Evolutionary conservation across 2,888 invertebrate species (phyloP).

Genomic region (Andricus quercusramuli): DNA sequence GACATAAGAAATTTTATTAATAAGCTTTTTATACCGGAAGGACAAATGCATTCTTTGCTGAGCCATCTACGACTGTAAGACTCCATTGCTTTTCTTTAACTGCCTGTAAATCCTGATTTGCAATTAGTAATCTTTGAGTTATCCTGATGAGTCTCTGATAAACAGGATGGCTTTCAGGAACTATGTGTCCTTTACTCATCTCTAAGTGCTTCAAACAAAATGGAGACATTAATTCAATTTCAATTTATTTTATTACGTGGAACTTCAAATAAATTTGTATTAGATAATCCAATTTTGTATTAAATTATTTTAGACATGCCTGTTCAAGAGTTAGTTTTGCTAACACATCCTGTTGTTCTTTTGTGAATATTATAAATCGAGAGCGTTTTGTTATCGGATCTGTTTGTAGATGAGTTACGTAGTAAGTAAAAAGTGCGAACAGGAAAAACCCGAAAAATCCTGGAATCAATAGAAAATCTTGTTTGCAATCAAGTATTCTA

Average conservation of each 20-base stretch:
- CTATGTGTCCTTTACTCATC: constrained; percentile 45
- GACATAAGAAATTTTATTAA: background rate
- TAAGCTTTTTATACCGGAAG: constrained; percentile 74
- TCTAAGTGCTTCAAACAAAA: constrained; percentile 70
- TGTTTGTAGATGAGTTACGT: constrained; percentile 78
- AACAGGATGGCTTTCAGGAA: constrained; percentile 69
- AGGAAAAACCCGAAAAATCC: constrained; percentile 62
- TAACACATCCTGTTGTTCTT: constrained; percentile 76
- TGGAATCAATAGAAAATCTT: constrained; percentile 50
- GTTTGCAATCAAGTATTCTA: background rate
- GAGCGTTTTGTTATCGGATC: constrained; percentile 80
- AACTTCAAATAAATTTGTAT: background rate
- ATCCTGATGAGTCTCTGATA: constrained; percentile 76
- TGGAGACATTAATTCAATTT: background rate
- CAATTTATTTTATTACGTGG: background rate
- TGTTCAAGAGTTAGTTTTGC: constrained; percentile 75
- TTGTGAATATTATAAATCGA: constrained; percentile 80
- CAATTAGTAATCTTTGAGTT: constrained; percentile 74
- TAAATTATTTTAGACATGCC: constrained; percentile 22
- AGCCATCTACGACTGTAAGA: constrained; percentile 79
- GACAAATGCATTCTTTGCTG: constrained; percentile 80
- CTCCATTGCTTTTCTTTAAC: constrained; percentile 79
- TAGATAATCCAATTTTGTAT: background rate
- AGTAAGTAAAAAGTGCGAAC: constrained; percentile 64
- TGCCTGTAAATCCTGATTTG: constrained; percentile 79